Conservation (phyloP, 2,888 invertebrate species). For the Orchestes rusci region DNA sequence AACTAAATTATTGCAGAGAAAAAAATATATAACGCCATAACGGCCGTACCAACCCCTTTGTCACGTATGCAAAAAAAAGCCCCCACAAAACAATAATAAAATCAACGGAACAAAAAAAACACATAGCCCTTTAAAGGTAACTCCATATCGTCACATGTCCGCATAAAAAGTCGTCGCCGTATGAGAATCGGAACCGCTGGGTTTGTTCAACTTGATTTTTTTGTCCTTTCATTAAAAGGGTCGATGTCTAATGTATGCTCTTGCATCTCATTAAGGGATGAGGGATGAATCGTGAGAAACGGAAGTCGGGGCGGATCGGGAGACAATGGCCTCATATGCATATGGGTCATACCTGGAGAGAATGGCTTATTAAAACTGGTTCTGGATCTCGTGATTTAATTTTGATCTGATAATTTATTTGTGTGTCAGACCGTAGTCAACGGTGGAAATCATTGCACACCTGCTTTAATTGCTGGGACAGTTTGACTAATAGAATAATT, state of each 20-base stretch:
- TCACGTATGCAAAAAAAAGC: constrained; percentile 21
- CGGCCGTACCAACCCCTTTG: too few species aligned
- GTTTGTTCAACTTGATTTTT: constrained; percentile 21
- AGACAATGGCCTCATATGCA: constrained; percentile 18
- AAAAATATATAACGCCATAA: too few species aligned
- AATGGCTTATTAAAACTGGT: not conserved
- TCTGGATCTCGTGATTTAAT: too few species aligned
- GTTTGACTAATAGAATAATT: too few species aligned
- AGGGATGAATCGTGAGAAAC: constrained; percentile 28
- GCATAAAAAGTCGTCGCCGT: constrained; percentile 21
- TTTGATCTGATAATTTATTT: too few species aligned
- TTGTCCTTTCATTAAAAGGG: constrained; percentile 24
- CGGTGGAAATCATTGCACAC: too few species aligned
- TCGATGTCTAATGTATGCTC: constrained; percentile 26
- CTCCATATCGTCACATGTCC: constrained; percentile 24
- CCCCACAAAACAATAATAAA: constrained; percentile 22
- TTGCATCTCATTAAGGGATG: constrained; percentile 27
- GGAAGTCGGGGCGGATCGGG: constrained; percentile 25
- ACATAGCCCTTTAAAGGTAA: constrained; percentile 20
- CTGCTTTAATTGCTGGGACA: too few species aligned
- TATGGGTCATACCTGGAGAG: constrained; percentile 10
- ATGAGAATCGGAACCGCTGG: constrained; percentile 20
- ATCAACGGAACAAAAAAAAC: constrained; percentile 20
- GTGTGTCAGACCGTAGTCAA: too few species aligned
- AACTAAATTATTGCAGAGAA: too few species aligned